Base-by-base conservation (phyloP, 2,113 vertebrate species). In the Egretta garzetta region DNA sequence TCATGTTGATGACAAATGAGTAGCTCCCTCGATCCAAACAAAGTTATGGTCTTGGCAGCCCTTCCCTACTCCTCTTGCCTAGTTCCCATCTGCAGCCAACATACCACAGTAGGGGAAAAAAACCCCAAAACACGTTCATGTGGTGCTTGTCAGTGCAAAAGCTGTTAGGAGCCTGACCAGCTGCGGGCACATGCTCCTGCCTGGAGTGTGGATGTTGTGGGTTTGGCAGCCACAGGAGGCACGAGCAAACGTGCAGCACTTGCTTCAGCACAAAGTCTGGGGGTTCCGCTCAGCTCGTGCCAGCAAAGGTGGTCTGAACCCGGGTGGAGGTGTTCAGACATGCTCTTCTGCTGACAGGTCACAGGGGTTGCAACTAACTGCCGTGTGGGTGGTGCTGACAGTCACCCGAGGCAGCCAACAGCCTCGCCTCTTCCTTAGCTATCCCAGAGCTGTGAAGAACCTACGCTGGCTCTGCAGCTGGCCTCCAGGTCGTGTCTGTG, bases 361-460 rank as follows among this genome's bases (percentile, higher is more conserved):
- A 28, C 11, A 1, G 14, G 19, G 7, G 35, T 12, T 28, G 27
- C 23, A 49, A 45, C 41, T n/a, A 6, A 6, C n/a, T 13, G 45
- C 30, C 43, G 10, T 1, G 7, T 2, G 30, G 10, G 27, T 9
- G 0, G 19, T 14, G 21, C 32, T 28, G 30, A 47, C 14, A 21
- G 64, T 8, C 26, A 35, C 13, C 27, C 28, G 14, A 39, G 14
- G 50, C 37, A 56, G 45, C 39, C 2, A 2, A 10, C n/a, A 59
- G 49, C 43, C 26, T 80, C 71, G 28, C 33, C 26, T 56, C 56
- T 30, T 71, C 41, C 53, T 17, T 11, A 4, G 45, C 26, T 58
- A 11, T 16, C 43, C 60, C 20, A 2, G 6, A 13, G 6, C 56
- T 24, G 16, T 5, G 32, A 20, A 45, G 66, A 74, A 23, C 33